Evolutionary conservation across 2,113 vertebrate species (phyloP).

Genomic region (Gallinago paraguaiae): DNA sequence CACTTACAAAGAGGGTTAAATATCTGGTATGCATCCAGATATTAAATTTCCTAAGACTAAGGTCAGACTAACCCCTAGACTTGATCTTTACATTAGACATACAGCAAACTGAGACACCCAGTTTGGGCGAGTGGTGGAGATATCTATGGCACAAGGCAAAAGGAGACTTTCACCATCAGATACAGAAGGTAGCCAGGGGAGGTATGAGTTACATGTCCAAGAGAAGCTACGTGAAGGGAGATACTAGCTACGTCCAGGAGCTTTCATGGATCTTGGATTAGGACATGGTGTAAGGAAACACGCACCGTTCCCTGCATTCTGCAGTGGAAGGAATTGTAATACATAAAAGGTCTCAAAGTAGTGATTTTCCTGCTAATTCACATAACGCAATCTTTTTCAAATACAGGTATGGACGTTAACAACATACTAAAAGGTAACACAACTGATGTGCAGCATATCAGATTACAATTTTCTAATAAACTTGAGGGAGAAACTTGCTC

Average conservation of each 20-base stretch:
- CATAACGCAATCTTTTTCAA: rapidly evolving
- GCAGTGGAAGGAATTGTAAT: neutral
- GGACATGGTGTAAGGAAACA: neutral
- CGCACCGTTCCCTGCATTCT: neutral
- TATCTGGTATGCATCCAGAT: neutral
- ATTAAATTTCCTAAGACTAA: neutral
- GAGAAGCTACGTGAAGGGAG: neutral
- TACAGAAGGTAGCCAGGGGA: neutral
- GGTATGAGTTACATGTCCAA: neutral
- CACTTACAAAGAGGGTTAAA: neutral
- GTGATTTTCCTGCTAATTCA: neutral
- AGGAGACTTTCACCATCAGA: neutral
- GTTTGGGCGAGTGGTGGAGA: neutral
- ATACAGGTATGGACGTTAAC: neutral
- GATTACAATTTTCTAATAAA: neutral
- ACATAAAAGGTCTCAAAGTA: neutral
- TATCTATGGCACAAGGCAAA: neutral
- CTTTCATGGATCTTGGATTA: neutral
- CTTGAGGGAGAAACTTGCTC: neutral
- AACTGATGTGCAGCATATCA: neutral
- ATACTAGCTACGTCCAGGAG: neutral
- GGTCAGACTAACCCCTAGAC: neutral
- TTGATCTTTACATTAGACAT: neutral
- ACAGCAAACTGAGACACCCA: neutral
- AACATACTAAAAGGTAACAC: neutral